phyloP scores from a whole-genome alignment of 2,797 vertebrate genomes.

The Enteromius thamalakanensis region DNA sequence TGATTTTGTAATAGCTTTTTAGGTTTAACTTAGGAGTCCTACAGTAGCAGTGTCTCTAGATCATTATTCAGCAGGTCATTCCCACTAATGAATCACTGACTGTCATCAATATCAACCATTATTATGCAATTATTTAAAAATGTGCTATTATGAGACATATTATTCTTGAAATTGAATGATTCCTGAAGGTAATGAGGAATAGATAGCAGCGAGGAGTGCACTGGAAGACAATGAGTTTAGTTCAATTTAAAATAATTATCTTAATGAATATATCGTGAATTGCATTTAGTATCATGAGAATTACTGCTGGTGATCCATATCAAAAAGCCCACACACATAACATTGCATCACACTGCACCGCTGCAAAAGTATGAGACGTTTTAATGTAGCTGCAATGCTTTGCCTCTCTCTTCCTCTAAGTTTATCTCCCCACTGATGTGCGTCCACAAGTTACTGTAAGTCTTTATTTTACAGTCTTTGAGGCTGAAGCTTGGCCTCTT shows the following conservation, averaged over 20 bases:
- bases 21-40: not conserved
- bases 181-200: constrained; percentile 30
- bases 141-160: not conserved
- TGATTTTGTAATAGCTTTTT: not conserved
- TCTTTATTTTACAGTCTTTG: constrained; percentile 1
- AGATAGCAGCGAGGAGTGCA: constrained; percentile 16
- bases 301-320: constrained; percentile 13
- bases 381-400: not conserved
- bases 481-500: constrained; percentile 1
- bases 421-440: not conserved
- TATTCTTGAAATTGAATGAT: constrained; percentile 30
- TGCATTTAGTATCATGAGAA: not conserved
- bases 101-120: constrained; percentile 3
- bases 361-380: not conserved
- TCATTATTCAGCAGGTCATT: not conserved
- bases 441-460: not conserved
- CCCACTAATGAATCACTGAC: constrained; percentile 9
- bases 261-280: constrained; percentile 24
- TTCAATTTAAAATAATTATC: constrained; percentile 38
- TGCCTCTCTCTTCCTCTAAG: not conserved
- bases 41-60: not conserved
- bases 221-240: constrained; percentile 30
- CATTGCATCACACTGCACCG: not conserved
- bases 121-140: constrained; percentile 28
- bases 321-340: constrained; percentile 10